A percentile compares a stretch with the other conserved stretches of the same genome.
Conservation (phyloP, 2,113 vertebrate genomes). For the Ptyas mucosa region DNA sequence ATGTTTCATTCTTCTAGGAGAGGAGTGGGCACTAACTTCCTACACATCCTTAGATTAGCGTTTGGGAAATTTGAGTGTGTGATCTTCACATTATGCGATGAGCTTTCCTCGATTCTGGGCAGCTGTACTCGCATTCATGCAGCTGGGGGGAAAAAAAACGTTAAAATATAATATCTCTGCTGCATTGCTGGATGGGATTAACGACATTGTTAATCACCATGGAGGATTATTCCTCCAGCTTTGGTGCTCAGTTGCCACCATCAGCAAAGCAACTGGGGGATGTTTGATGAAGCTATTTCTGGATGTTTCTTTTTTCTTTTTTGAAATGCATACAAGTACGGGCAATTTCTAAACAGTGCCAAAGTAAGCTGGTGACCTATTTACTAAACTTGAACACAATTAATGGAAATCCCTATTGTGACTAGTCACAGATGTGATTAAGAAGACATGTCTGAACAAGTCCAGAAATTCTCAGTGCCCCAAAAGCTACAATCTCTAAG, state of each 20-base stretch:
- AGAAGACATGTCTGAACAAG: not conserved
- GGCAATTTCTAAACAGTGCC: not conserved
- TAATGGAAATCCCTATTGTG: conserved; percentile 25
- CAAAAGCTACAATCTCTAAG: not conserved
- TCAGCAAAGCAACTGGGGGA: not conserved
- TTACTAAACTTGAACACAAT: conserved; percentile 20
- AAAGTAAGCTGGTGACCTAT: conserved; percentile 1
- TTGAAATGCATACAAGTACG: not conserved
- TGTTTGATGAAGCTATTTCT: conserved; percentile 11
- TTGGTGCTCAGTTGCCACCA: conserved; percentile 12
- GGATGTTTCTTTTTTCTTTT: not conserved
- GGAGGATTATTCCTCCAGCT: not conserved
- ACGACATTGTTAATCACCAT: conserved; percentile 18
- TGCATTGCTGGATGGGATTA: not conserved
- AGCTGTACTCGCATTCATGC: not conserved
- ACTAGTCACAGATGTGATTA: conserved; percentile 3
- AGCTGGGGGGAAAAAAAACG: not conserved
- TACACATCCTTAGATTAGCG: not conserved
- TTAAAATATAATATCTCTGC: not conserved
- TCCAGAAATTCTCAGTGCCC: not conserved
- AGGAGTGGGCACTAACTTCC: too few relatives aligned
- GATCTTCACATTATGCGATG: not conserved
- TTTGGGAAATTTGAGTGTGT: not conserved
- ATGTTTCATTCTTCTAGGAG: too few relatives aligned
- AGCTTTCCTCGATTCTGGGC: not conserved